These are phyloP conservation scores for Ceyx cyanopectus DNA, from an alignment of 2,113 vertebrate species.

Conservation along the genomic window DNA sequence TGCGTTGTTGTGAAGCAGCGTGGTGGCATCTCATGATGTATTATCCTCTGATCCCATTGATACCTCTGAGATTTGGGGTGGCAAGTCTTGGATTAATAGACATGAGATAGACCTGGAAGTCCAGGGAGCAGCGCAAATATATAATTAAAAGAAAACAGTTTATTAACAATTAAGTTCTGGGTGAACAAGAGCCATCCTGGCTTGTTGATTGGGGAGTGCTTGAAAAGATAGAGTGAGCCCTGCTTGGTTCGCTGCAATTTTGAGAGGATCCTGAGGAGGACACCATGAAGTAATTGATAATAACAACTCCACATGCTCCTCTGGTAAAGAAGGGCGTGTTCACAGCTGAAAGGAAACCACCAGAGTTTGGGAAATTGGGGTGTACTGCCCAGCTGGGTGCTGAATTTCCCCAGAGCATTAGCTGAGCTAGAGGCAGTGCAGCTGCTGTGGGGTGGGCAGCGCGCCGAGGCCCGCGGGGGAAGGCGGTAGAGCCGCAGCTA, in stretches of 20 bases:
- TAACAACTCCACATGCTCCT: background rate
- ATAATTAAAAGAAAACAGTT: background rate
- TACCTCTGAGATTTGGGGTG: background rate
- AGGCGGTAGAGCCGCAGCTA: background rate
- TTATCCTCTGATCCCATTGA: background rate
- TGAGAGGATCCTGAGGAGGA: background rate
- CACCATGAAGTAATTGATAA: background rate
- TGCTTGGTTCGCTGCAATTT: background rate
- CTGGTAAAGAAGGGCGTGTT: background rate
- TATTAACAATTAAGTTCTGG: background rate
- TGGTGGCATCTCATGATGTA: background rate
- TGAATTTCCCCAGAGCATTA: background rate
- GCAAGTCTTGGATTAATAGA: background rate
- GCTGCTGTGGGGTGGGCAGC: background rate
- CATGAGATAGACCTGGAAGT: background rate
- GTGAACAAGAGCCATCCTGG: background rate
- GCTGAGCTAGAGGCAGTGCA: background rate
- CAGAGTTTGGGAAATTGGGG: background rate
- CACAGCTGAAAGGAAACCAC: background rate
- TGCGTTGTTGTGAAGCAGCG: background rate
- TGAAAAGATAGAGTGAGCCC: background rate
- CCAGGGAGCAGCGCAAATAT: background rate
- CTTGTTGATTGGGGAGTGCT: background rate
- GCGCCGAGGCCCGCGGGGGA: background rate
- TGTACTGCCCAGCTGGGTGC: background rate